A percentile compares a stretch with the other conserved stretches of the same genome.
These are phyloP conservation scores for Apostichopus parvimensis DNA, from an alignment of 35 echinoderm and acorn worm genomes.

Conservation along the genomic window DNA sequence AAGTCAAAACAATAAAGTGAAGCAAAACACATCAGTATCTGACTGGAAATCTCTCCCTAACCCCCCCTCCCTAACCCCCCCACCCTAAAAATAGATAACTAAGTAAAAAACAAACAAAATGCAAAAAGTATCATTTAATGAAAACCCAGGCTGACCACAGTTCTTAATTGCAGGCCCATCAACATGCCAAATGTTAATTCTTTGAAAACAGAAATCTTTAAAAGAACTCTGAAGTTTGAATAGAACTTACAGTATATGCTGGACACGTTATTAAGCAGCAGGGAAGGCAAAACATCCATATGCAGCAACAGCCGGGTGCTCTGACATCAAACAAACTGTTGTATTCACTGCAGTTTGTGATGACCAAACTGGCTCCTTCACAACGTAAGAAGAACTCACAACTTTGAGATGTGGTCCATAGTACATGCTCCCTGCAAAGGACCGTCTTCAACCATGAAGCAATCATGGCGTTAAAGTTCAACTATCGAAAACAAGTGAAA, in stretches of 20 bases:
- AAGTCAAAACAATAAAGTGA: too few species aligned
- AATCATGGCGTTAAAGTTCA: conserved; percentile 19
- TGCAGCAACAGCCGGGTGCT: conserved; percentile 12
- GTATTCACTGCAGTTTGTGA: conserved; percentile 31
- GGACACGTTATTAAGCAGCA: conserved; percentile 25
- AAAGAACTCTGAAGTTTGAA: too few species aligned
- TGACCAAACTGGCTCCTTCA: conserved; percentile 25
- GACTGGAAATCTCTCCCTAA: too few species aligned
- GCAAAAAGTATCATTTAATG: too few species aligned
- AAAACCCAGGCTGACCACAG: too few species aligned
- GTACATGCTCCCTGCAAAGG: background rate
- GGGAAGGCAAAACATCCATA: conserved; percentile 4
- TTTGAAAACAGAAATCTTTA: too few species aligned
- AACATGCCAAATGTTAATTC: too few species aligned
- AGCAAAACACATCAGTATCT: too few species aligned
- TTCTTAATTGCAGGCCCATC: too few species aligned
- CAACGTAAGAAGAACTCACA: background rate
- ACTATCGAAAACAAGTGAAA: background rate
- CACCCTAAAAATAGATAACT: too few species aligned
- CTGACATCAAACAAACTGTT: conserved; percentile 29
- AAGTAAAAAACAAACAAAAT: too few species aligned
- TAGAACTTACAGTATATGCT: conserved; percentile 2
- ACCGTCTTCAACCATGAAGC: conserved; percentile 16
- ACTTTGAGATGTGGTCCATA: background rate
- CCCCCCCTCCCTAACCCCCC: too few species aligned